phyloP scores from a whole-genome alignment of 2,113 vertebrate species.

The Mustela lutreola region DNA sequence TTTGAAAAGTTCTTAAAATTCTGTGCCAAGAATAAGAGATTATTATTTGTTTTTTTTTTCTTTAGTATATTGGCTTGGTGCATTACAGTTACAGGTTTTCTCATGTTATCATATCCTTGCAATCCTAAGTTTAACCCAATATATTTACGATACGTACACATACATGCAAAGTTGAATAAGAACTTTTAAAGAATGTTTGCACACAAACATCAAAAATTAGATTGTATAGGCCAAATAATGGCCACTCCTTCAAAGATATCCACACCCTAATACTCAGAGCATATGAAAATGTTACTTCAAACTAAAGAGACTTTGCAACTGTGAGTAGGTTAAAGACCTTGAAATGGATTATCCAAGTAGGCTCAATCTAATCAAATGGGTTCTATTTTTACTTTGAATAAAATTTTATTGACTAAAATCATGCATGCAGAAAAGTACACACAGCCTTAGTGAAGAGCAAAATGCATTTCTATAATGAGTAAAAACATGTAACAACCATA shows the following conservation, averaged over 20 bases:
- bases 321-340: not conserved
- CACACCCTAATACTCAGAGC: not conserved
- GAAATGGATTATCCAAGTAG: not conserved
- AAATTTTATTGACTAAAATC: not conserved
- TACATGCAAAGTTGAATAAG: not conserved
- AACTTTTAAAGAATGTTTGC: not conserved
- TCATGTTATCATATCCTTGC: not conserved
- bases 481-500: not conserved
- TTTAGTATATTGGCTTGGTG: not conserved
- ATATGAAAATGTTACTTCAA: not conserved
- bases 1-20: not conserved
- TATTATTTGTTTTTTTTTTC: not conserved
- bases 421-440: not conserved
- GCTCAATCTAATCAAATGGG: not conserved
- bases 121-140: not conserved
- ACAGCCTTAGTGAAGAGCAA: not conserved
- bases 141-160: not conserved
- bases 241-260: not conserved
- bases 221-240: not conserved
- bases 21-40: not conserved
- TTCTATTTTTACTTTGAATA: not conserved
- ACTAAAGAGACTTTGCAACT: not conserved
- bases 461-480: not conserved
- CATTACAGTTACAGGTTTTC: not conserved
- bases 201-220: not conserved